A percentile compares a stretch with the other conserved stretches of the same genome.
Evolutionary conservation across 2,888 invertebrate species (phyloP).

Genomic region (Hoplodrina ambigua): DNA sequence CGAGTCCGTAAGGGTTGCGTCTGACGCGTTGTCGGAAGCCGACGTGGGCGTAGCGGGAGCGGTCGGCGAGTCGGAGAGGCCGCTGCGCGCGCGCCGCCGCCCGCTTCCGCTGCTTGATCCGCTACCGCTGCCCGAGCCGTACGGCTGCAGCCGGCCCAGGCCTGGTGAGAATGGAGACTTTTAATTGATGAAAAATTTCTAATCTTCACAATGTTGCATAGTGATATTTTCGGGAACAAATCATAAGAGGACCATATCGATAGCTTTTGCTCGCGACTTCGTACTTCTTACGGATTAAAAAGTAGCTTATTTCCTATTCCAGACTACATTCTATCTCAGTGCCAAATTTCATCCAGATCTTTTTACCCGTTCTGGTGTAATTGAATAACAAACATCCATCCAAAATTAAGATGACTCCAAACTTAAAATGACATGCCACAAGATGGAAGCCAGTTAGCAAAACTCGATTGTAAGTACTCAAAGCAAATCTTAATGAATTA

Average conservation of each 20-base stretch:
- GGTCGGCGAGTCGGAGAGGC: constrained; percentile 94
- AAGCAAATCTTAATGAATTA: constrained; percentile 47
- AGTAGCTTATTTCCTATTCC: too few relatives aligned
- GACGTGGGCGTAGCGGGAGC: constrained; percentile 91
- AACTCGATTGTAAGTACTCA: constrained; percentile 3
- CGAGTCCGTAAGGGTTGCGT: constrained; percentile 95
- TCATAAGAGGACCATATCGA: not conserved
- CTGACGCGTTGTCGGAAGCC: constrained; percentile 95
- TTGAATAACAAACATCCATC: too few relatives aligned
- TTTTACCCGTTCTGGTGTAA: too few relatives aligned
- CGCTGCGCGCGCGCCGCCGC: constrained; percentile 89
- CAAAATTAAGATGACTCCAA: too few relatives aligned
- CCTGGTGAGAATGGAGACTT: constrained; percentile 87
- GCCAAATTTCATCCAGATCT: too few relatives aligned
- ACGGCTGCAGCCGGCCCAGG: constrained; percentile 95
- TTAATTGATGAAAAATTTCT: constrained; percentile 6
- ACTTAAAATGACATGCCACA: too few relatives aligned
- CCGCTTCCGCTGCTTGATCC: constrained; percentile 92
- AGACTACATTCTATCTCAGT: too few relatives aligned
- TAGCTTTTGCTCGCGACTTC: too few relatives aligned
- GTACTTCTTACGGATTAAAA: too few relatives aligned
- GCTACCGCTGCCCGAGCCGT: constrained; percentile 94
- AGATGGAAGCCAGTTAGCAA: constrained; percentile 8
- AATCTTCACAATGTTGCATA: too few relatives aligned
- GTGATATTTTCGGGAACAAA: too few relatives aligned